Evolutionary conservation across 2,888 invertebrate species (phyloP).

Genomic region (Oscheius sp.): DNA sequence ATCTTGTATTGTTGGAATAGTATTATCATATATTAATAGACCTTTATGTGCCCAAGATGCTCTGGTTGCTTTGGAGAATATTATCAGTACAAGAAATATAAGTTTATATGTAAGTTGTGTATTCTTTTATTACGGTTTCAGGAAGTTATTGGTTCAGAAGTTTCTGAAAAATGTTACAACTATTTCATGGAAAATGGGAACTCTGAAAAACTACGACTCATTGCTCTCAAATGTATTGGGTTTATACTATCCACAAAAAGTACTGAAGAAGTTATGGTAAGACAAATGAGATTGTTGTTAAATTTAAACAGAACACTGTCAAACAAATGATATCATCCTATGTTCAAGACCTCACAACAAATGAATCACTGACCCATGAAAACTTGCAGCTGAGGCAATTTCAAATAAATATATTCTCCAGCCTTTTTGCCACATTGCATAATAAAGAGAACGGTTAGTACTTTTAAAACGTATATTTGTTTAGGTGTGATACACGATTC

Average conservation of each 20-base stretch:
- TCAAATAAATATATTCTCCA: conserved; percentile 44
- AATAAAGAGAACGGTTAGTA: conserved; percentile 19
- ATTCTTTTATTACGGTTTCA: neutral
- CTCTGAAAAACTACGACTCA: conserved; percentile 30
- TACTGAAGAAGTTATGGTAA: conserved; percentile 44
- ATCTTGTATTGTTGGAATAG: neutral
- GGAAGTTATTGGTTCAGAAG: conserved; percentile 30
- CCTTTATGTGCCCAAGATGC: conserved; percentile 10
- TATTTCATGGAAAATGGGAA: conserved; percentile 35
- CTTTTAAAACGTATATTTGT: no score
- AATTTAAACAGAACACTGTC: conserved; percentile 29
- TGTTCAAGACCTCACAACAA: conserved; percentile 11
- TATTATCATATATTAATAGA: conserved; percentile 1
- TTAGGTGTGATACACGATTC: conserved; percentile 18
- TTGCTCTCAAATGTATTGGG: conserved; percentile 54
- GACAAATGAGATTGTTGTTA: neutral
- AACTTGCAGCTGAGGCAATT: conserved; percentile 25
- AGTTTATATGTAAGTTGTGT: neutral
- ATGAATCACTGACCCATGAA: neutral
- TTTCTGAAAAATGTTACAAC: conserved; percentile 41
- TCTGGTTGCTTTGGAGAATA: conserved; percentile 6
- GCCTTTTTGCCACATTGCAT: conserved; percentile 38
- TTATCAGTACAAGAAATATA: neutral
- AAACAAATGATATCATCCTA: conserved; percentile 27
- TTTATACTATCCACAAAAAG: conserved; percentile 42